Conservation (phyloP, 1,140 invertebrate species). For the Drosophila virilis region DNA sequence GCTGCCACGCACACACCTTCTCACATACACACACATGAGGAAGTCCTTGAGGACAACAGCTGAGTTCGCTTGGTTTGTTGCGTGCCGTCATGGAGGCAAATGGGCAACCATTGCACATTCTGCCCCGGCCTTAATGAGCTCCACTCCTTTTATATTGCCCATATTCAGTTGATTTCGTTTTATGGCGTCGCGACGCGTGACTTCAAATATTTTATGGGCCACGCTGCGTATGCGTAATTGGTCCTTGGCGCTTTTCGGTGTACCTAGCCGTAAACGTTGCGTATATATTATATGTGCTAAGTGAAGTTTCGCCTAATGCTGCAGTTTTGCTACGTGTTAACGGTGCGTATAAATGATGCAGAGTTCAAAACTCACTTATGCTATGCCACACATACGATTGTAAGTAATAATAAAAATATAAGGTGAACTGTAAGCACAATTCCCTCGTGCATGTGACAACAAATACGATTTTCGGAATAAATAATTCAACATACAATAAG, state of each 20-base stretch:
- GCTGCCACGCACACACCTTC: conserved; percentile 7
- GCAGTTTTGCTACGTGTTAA: conserved; percentile 20
- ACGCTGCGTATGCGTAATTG: conserved; percentile 65
- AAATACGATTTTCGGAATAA: conserved; percentile 67
- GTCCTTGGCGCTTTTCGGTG: conserved; percentile 12
- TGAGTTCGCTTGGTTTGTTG: conserved; percentile 34
- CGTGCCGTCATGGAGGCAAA: conserved; percentile 69
- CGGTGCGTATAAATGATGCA: not conserved
- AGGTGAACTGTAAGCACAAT: conserved; percentile 15
- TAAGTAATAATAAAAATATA: not conserved
- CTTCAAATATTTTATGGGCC: conserved; percentile 36
- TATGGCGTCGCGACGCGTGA: conserved; percentile 21
- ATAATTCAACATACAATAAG: conserved; percentile 74
- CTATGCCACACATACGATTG: not conserved
- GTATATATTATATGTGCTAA: conserved; percentile 45
- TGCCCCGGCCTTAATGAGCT: conserved; percentile 64
- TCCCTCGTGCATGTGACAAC: conserved; percentile 18
- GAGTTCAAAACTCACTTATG: not conserved
- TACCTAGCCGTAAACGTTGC: conserved; percentile 38
- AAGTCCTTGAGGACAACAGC: conserved; percentile 21
- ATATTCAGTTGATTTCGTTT: conserved; percentile 63
- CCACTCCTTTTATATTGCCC: conserved; percentile 43
- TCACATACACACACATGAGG: not conserved
- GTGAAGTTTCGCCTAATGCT: not conserved
- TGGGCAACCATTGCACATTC: conserved; percentile 63